A percentile compares a stretch with the other conserved stretches of the same genome.
These are phyloP conservation scores for Sebastes nivosus DNA, from an alignment of 2,797 vertebrate genomes.

Conservation along the genomic window DNA sequence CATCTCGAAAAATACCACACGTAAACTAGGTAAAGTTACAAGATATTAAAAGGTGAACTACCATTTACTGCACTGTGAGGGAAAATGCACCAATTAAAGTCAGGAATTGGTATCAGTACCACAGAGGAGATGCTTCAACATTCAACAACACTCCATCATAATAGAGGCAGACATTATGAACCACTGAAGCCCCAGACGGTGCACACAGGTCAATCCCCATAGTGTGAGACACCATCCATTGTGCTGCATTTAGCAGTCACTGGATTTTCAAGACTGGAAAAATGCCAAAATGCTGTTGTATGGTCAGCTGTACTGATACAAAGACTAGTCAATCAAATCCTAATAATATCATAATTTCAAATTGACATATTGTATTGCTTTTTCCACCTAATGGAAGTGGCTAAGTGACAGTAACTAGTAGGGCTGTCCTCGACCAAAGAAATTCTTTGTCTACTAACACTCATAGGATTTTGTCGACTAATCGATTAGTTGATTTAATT, in stretches of 20 bases:
- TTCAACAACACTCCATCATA: neutral
- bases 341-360: neutral
- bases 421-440: neutral
- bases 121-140: neutral
- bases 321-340: neutral
- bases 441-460: neutral
- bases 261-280: neutral
- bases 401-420: neutral
- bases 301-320: neutral
- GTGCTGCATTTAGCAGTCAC: neutral
- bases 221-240: neutral
- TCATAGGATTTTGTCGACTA: neutral
- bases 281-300: neutral
- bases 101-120: neutral
- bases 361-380: neutral
- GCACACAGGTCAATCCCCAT: neutral
- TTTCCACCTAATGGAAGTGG: neutral
- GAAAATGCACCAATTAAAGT: conserved; percentile 14
- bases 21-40: neutral
- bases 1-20: neutral
- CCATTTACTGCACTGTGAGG: neutral
- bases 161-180: neutral
- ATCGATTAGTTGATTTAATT: neutral
- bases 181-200: neutral
- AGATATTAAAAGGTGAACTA: neutral